Evolutionary conservation across 2,797 vertebrate species (phyloP), one percentile per base, ranked within the genome.

Genomic region (Astyanax mexicanus): DNA sequence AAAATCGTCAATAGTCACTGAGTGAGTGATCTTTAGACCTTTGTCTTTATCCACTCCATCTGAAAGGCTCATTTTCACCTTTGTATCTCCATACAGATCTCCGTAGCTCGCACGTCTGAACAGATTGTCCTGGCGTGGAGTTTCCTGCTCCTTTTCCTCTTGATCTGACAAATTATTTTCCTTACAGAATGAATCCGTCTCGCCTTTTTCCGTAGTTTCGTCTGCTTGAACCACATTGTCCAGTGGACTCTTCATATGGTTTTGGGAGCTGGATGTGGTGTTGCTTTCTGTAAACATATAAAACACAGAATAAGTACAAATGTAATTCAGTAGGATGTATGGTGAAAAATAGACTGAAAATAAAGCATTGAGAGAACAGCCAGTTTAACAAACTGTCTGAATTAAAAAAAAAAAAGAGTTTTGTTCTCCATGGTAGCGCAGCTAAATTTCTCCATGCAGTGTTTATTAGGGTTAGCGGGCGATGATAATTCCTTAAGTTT

Each of bases 21-120:
- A 90, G 1, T 92, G 92, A 42, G 91, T 84, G 62, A 92, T 86
- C 84, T 88, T 92, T 57, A 94, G 60, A 58, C 84, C 85, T 12
- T 84, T 87, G 75, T 90, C 74, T 74, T 79, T 76, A 27, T 87
- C 75, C 1, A 77, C 74, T 8, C 73, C 70, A 3, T 86, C 81
- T 82, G 80, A 62, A 35, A 21, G 58, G 4, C 82, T 86, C 64
- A 88, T 85, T 75, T 86, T 76, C 21, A 86, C 86, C 19, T 76
- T 84, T 47, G 66, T 79, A n/a, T 84, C 79, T 40, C 77, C 51
- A 69, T 85, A 83, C 67, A 79, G 86, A 40, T 87, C 79, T 85
- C 89, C 80, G 60, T 81, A 79, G 66, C 77, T 47, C 45, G 86
- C 84, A 60, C 78, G 81, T 55, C 82, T 89, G 42, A 83, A 85